Conservation (phyloP, 2,888 invertebrate genomes). For the Agonopterix subpropinquella region DNA sequence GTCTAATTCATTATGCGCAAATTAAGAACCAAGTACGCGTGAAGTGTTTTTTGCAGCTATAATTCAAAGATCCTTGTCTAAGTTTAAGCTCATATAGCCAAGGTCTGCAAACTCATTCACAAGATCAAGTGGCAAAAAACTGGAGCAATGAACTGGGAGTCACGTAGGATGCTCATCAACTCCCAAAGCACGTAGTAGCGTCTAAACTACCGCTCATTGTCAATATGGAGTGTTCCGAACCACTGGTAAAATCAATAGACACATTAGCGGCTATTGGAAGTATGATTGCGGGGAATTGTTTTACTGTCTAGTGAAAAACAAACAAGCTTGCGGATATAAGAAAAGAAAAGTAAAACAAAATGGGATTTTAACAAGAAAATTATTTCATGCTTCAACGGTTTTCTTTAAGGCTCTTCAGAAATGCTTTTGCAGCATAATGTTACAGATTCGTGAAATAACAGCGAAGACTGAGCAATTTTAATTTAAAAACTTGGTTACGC, state of each 20-base stretch:
- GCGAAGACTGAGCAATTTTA: too few species aligned
- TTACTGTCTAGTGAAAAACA: constrained; percentile 43
- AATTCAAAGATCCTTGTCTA: constrained; percentile 57
- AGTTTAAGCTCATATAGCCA: constrained; percentile 24
- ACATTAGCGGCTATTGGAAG: constrained; percentile 59
- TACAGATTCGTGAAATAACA: too few species aligned
- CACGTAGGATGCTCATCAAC: constrained; percentile 66
- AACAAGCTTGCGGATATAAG: constrained; percentile 16
- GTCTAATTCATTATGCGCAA: constrained; percentile 23
- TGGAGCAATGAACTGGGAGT: constrained; percentile 70
- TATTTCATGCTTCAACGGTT: too few species aligned
- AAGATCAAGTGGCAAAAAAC: constrained; percentile 68
- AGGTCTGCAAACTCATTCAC: constrained; percentile 66
- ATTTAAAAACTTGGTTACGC: too few species aligned
- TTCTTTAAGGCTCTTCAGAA: too few species aligned
- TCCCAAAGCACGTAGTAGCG: constrained; percentile 61
- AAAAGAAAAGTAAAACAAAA: neutral
- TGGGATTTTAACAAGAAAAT: neutral
- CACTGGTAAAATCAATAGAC: constrained; percentile 65
- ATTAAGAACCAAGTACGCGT: constrained; percentile 23
- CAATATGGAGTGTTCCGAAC: constrained; percentile 65
- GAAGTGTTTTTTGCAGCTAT: constrained; percentile 44
- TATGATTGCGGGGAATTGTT: constrained; percentile 50
- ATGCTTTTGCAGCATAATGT: too few species aligned
- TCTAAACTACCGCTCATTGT: constrained; percentile 74